Percentiles rank a stretch among this genome's conserved stretches.
phyloP scores from a whole-genome alignment of 2,888 invertebrate genomes.

The Opisthograptis luteolata region DNA sequence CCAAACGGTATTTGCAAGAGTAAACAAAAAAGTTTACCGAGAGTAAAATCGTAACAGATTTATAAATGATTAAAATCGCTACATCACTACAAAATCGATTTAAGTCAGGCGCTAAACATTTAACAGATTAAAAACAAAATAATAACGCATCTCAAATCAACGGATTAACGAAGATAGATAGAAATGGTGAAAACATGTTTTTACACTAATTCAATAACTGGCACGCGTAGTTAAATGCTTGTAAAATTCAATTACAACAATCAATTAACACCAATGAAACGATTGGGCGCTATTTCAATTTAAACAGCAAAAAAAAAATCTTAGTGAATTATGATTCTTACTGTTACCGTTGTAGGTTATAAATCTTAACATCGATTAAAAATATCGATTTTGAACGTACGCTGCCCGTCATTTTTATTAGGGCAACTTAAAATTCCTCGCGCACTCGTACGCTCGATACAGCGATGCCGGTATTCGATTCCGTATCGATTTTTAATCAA shows the following conservation, averaged over 20 bases:
- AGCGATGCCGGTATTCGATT: slow-evolving; percentile 47
- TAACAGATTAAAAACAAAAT: slow-evolving; percentile 1
- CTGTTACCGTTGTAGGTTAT: slow-evolving; percentile 39
- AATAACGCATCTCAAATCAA: slow-evolving; percentile 11
- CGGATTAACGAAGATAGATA: slow-evolving; percentile 16
- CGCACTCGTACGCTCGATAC: slow-evolving; percentile 36
- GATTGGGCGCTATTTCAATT: slow-evolving; percentile 32
- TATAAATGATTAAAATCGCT: background rate
- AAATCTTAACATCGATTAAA: slow-evolving; percentile 41
- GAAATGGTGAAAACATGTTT: slow-evolving; percentile 17
- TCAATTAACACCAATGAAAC: slow-evolving; percentile 36
- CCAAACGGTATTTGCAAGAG: slow-evolving; percentile 20
- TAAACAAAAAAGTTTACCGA: background rate
- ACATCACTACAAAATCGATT: background rate
- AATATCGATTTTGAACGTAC: slow-evolving; percentile 45
- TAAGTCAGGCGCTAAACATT: background rate
- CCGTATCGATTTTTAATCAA: slow-evolving; percentile 73
- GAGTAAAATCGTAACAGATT: background rate
- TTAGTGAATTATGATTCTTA: slow-evolving; percentile 45
- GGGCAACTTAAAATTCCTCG: slow-evolving; percentile 56
- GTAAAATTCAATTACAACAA: slow-evolving; percentile 34
- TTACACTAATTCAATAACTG: slow-evolving; percentile 15
- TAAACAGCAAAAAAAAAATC: slow-evolving; percentile 34
- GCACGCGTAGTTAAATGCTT: slow-evolving; percentile 31
- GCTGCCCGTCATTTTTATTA: slow-evolving; percentile 47